Evolutionary conservation across 1,140 invertebrate genomes (phyloP).

Genomic region (Magallana gigas): DNA sequence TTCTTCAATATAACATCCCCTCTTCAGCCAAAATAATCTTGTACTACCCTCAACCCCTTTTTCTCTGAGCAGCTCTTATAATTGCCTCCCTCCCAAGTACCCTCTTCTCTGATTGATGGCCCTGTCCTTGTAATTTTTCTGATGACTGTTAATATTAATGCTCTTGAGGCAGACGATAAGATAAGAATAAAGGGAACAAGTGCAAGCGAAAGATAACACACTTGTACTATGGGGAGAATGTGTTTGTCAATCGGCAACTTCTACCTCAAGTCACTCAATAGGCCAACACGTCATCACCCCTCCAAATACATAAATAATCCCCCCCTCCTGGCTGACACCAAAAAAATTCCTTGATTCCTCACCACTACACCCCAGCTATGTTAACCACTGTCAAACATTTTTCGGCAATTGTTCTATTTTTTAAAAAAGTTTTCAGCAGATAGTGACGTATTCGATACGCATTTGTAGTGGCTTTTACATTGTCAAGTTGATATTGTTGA

Average conservation of each 20-base stretch:
- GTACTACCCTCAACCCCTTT: too few species aligned
- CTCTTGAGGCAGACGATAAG: too few species aligned
- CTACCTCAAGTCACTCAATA: not conserved
- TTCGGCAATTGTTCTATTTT: constrained; percentile 8
- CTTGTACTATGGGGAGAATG: not conserved
- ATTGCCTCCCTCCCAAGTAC: too few species aligned
- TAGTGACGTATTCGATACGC: not conserved
- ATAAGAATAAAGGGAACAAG: too few species aligned
- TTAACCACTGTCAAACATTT: not conserved
- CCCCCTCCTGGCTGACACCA: not conserved
- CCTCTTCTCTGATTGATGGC: too few species aligned
- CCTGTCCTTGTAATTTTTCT: too few species aligned
- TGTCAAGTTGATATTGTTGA: not conserved
- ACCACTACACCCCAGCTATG: not conserved
- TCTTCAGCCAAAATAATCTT: too few species aligned
- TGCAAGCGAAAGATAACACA: not conserved
- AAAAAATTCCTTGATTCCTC: not conserved
- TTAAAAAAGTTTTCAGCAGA: not conserved
- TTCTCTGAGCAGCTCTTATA: too few species aligned
- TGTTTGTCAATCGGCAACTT: not conserved
- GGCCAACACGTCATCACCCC: not conserved
- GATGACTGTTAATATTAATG: too few species aligned
- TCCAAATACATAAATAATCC: not conserved
- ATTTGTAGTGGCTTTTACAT: not conserved
- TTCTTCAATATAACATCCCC: too few species aligned